Conservation (phyloP, 1,140 invertebrate species). For the Phenacoccus solenopsis region DNA sequence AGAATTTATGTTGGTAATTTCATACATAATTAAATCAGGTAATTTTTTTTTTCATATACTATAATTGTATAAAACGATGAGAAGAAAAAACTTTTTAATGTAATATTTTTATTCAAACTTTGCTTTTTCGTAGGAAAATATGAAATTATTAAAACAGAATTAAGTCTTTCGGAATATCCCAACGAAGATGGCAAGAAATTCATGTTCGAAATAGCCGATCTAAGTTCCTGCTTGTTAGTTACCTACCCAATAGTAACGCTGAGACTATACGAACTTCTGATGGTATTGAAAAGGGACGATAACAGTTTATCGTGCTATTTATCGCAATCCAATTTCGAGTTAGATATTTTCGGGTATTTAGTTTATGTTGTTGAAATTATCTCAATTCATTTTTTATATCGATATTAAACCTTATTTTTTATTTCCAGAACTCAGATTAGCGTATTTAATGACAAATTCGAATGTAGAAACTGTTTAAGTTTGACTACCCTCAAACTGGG, state of each 20-base stretch:
- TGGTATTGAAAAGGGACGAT: neutral
- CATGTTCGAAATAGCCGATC: neutral
- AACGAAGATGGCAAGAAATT: neutral
- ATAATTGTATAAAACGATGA: too few species aligned
- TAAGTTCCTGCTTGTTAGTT: neutral
- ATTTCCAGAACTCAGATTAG: too few species aligned
- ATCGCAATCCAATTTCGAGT: neutral
- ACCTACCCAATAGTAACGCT: neutral
- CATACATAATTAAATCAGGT: neutral
- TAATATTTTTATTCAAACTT: too few species aligned
- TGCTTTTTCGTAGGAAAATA: slow-evolving; percentile 1
- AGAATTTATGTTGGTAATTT: neutral
- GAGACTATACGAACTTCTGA: neutral
- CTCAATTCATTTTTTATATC: neutral
- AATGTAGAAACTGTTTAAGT: too few species aligned
- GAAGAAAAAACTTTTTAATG: too few species aligned
- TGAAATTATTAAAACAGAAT: neutral
- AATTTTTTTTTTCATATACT: too few species aligned
- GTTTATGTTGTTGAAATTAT: neutral
- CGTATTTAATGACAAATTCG: too few species aligned
- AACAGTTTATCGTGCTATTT: neutral
- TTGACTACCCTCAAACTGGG: too few species aligned
- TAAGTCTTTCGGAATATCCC: neutral
- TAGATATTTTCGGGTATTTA: neutral
- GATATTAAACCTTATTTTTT: too few species aligned